Evolutionary conservation across 2,113 vertebrate genomes (phyloP).

Genomic region (Neotoma lepida): DNA sequence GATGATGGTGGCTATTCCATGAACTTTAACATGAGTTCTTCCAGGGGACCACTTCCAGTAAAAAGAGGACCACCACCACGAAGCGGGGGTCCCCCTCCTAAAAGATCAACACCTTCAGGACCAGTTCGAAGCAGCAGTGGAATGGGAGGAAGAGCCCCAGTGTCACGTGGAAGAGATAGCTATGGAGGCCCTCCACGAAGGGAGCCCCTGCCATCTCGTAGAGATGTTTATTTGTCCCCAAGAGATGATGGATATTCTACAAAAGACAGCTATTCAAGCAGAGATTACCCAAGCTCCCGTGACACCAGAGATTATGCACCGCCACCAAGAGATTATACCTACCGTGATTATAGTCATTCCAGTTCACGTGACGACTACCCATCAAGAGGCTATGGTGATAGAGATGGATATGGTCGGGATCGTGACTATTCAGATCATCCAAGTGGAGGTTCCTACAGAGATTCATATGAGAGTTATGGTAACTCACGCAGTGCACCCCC

Average conservation of each 20-base stretch:
- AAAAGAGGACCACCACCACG: constrained; percentile 96
- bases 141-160: constrained; percentile 92
- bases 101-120: constrained; percentile 94
- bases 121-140: constrained; percentile 91
- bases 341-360: constrained; percentile 95
- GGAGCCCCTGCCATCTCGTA: constrained; percentile 94
- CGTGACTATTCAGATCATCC: constrained; percentile 95
- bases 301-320: constrained; percentile 96
- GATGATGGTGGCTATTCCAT: constrained; percentile 81
- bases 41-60: constrained; percentile 94
- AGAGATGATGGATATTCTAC: constrained; percentile 96
- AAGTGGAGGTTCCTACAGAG: constrained; percentile 96
- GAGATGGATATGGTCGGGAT: constrained; percentile 94
- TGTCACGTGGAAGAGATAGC: constrained; percentile 95
- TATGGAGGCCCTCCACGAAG: constrained; percentile 95
- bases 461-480: constrained; percentile 98
- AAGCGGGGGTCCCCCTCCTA: constrained; percentile 96
- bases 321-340: constrained; percentile 94
- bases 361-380: constrained; percentile 95
- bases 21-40: constrained; percentile 88
- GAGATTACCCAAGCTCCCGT: constrained; percentile 95
- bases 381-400: constrained; percentile 95
- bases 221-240: constrained; percentile 96
- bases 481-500: constrained; percentile 99
- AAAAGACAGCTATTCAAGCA: constrained; percentile 97